Evolutionary conservation across 2,113 vertebrate genomes (phyloP), one percentile per base, ranked within the genome.

Genomic region (Balaeniceps rex): DNA sequence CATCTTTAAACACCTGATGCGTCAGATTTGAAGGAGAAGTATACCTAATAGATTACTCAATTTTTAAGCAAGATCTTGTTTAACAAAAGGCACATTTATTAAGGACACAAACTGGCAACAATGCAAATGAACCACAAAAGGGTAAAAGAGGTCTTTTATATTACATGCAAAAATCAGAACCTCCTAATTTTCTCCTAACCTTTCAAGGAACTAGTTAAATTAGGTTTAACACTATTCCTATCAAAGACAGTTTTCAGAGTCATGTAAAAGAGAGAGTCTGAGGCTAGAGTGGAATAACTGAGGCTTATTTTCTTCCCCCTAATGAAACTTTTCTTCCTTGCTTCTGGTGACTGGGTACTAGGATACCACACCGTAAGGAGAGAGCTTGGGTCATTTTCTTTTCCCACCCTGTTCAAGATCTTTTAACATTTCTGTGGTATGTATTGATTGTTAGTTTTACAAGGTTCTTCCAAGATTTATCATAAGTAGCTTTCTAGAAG

Each of bases 341-440:
- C 3, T 87, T 91, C 61, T 68, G 83, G 31, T 55, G 61, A 76
- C n/a, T 55, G 33, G 12, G 29, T 15, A 88, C 44, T 74, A 76
- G 42, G 47, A 71, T 4, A 88, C 14, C 13, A 76, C 10, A 63
- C 0, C 0, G 18, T 10, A 42, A 26, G 28, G 19, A 42, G 57
- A 58, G 19, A 65, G 12, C 2, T 51, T 60, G n/a, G 38, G 29
- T 89, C 17, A 26, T 58, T 80, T 78, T 76, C 42, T 89, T 44
- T 60, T 44, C 36, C 46, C 19, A 58, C 3, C 12, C 28, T 57
- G 4, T 68, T 76, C 22, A 7, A 60, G 33, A 34, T 64, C 12
- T 5, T 85, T 70, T n/a, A 68, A 80, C 22, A 38, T 42, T 71
- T 71, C 34, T 36, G 15, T 33, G 23, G 12, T 28, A 46, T 12